A percentile compares a stretch with the other conserved stretches of the same genome.
Conservation (phyloP, 2,113 vertebrate species). For the Romanogobio albipinnatus region DNA sequence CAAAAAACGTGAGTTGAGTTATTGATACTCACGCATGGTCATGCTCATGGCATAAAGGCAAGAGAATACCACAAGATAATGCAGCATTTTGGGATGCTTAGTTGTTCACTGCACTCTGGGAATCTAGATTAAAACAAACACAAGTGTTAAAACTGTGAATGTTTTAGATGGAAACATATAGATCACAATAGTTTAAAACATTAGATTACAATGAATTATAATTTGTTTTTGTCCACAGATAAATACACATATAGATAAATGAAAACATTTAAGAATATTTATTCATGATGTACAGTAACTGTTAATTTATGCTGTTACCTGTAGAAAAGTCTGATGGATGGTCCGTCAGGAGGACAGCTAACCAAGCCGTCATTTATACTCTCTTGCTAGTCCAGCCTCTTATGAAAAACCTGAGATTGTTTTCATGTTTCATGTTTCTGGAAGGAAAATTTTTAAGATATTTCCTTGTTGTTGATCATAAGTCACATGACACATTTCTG, state of each 20-base stretch:
- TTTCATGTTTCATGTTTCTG: neutral
- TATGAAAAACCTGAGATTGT: too few relatives aligned
- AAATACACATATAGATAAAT: too few relatives aligned
- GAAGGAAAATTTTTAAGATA: neutral
- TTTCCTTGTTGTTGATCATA: neutral
- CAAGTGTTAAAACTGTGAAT: too few relatives aligned
- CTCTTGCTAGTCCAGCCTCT: neutral
- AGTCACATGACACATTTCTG: neutral
- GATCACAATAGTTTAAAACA: too few relatives aligned
- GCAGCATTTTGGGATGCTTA: neutral
- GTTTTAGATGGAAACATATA: too few relatives aligned
- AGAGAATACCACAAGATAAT: neutral
- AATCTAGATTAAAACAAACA: neutral
- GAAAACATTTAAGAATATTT: too few relatives aligned
- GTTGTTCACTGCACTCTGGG: neutral
- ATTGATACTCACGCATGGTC: conserved; percentile 1
- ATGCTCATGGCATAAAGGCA: conserved; percentile 16
- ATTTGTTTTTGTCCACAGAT: too few relatives aligned
- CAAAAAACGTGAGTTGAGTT: neutral
- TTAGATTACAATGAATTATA: too few relatives aligned
- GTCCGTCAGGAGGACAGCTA: neutral
- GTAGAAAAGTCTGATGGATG: neutral
- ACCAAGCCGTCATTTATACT: neutral
- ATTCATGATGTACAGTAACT: too few relatives aligned
- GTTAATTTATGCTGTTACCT: neutral